These are phyloP conservation scores for Rhadinocentrus ornatus DNA, from an alignment of 2,797 vertebrate species.

Conservation along the genomic window DNA sequence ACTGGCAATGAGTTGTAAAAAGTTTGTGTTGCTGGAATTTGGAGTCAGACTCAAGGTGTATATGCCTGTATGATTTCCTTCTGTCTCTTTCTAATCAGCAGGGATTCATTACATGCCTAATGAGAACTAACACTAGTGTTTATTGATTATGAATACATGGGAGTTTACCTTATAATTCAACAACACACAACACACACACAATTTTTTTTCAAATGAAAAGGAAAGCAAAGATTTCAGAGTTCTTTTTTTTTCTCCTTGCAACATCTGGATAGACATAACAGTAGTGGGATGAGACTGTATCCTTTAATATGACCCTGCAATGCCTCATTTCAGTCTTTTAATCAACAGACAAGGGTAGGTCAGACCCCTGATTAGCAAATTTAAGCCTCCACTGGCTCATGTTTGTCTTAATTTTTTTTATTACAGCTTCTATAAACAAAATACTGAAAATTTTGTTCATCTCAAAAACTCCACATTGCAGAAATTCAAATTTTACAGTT, in stretches of 20 bases:
- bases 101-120: slow-evolving; percentile 43
- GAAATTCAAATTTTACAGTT: too few species aligned
- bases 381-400: not conserved
- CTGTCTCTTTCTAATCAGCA: slow-evolving; percentile 14
- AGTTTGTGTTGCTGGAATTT: slow-evolving; percentile 25
- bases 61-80: slow-evolving; percentile 30
- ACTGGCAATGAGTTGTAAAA: slow-evolving; percentile 16
- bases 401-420: not conserved
- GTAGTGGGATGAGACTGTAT: slow-evolving; percentile 61
- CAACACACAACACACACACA: not conserved
- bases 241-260: slow-evolving; percentile 48
- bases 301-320: slow-evolving; percentile 39
- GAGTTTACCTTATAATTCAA: not conserved
- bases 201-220: not conserved
- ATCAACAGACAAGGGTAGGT: not conserved
- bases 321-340: slow-evolving; percentile 37
- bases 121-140: slow-evolving; percentile 23
- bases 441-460: too few species aligned
- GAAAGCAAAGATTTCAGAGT: not conserved
- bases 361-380: slow-evolving; percentile 7
- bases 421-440: not conserved
- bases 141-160: not conserved
- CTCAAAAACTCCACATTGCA: too few species aligned
- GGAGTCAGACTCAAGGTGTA: slow-evolving; percentile 6
- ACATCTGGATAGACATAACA: slow-evolving; percentile 52